Evolutionary conservation across 2,113 vertebrate genomes (phyloP).

Genomic region (Pogona vitticeps): DNA sequence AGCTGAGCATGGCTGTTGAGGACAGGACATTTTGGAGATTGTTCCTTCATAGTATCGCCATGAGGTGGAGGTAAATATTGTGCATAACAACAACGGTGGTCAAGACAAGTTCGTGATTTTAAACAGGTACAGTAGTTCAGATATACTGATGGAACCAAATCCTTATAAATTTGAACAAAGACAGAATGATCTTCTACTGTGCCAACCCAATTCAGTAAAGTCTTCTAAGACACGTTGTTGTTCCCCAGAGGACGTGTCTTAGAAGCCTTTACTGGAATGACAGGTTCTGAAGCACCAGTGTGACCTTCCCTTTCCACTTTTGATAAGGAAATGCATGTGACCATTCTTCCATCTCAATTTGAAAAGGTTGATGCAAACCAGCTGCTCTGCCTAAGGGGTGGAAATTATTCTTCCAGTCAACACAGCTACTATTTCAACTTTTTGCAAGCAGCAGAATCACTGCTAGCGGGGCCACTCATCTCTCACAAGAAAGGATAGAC

Average conservation of each 20-base stretch:
- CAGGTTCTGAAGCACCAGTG: background rate
- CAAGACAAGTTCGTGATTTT: background rate
- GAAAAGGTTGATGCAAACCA: conserved; percentile 3
- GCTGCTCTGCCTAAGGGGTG: background rate
- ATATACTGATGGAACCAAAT: background rate
- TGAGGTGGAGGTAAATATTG: too few relatives aligned
- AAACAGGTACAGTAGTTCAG: background rate
- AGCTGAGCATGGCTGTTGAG: too few relatives aligned
- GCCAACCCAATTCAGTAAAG: background rate
- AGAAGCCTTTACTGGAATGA: background rate
- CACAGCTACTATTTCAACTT: background rate
- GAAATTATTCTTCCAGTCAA: conserved; percentile 16
- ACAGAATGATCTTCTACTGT: conserved; percentile 3
- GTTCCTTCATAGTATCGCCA: too few relatives aligned
- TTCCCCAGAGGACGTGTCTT: background rate
- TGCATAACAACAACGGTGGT: too few relatives aligned
- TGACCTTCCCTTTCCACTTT: background rate
- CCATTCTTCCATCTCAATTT: background rate
- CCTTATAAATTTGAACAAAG: background rate
- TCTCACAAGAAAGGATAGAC: background rate
- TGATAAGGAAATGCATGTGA: background rate
- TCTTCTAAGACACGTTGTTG: too few relatives aligned
- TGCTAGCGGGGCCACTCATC: background rate
- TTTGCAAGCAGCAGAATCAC: background rate
- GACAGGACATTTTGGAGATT: too few relatives aligned